phyloP scores from a whole-genome alignment of 2,113 vertebrate species.

The Catharus bicknelli region DNA sequence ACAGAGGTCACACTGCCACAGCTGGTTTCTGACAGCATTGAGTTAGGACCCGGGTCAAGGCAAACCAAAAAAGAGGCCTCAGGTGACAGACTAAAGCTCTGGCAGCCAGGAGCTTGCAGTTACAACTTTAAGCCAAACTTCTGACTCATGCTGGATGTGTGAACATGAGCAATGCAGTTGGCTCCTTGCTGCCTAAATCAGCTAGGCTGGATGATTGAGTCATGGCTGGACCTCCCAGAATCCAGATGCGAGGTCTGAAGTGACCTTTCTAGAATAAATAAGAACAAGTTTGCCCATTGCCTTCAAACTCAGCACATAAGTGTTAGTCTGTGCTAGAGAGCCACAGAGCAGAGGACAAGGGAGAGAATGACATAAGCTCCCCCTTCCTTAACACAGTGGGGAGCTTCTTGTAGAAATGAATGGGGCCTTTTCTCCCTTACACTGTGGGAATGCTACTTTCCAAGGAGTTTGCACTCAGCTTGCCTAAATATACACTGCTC shows the following conservation, averaged over 20 bases:
- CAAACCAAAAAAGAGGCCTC: neutral
- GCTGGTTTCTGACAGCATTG: neutral
- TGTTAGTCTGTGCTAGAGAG: neutral
- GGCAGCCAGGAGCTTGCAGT: slow-evolving; percentile 6
- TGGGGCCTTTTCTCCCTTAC: slow-evolving; percentile 2
- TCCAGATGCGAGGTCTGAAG: neutral
- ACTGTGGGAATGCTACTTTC: neutral
- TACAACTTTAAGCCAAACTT: slow-evolving; percentile 11
- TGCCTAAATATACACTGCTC: neutral
- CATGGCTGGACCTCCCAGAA: slow-evolving; percentile 42
- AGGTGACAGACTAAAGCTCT: neutral
- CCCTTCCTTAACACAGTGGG: neutral
- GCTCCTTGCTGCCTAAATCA: slow-evolving; percentile 37
- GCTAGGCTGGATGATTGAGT: slow-evolving; percentile 33
- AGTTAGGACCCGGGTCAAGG: neutral
- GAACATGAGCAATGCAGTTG: slow-evolving; percentile 52
- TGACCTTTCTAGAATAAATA: slow-evolving; percentile 63
- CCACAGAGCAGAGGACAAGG: neutral
- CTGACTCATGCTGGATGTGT: slow-evolving; percentile 51
- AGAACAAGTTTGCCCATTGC: neutral
- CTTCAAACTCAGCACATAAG: neutral
- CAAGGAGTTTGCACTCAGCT: neutral
- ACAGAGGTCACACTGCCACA: neutral
- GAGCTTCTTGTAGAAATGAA: slow-evolving; percentile 32
- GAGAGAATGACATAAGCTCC: slow-evolving; percentile 7